A percentile compares a stretch with the other conserved stretches of the same genome.
These are phyloP conservation scores for Linnaemya vulpina DNA, from an alignment of 2,888 invertebrate species.

Conservation along the genomic window DNA sequence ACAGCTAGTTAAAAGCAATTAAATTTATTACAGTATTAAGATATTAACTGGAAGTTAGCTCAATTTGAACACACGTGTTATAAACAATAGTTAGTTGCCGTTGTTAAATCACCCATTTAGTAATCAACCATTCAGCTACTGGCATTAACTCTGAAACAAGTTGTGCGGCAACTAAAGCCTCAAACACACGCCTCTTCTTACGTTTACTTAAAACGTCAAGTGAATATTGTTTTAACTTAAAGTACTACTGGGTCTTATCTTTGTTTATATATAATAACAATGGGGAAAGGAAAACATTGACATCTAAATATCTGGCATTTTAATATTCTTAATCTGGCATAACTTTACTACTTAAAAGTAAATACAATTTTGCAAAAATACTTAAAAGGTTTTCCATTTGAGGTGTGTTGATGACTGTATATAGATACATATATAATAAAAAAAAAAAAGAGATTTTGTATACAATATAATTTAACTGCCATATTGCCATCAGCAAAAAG, in stretches of 20 bases:
- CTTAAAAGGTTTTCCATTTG: neutral
- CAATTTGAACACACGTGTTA: neutral
- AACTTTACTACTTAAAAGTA: conserved; percentile 10
- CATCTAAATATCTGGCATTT: conserved; percentile 8
- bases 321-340: conserved; percentile 36
- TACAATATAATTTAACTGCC: no score
- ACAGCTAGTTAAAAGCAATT: conserved; percentile 16
- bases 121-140: neutral
- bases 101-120: neutral
- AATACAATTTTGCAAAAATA: neutral
- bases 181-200: conserved; percentile 47
- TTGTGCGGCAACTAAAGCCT: neutral
- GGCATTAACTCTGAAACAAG: neutral
- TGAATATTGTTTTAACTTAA: conserved; percentile 16
- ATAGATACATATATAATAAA: no score
- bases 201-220: neutral
- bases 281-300: neutral
- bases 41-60: conserved; percentile 30
- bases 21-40: conserved; percentile 40
- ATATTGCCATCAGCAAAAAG: no score
- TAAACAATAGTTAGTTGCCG: neutral
- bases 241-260: conserved; percentile 3
- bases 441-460: no score
- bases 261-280: neutral
- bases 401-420: no score